phyloP scores from a whole-genome alignment of 2,888 invertebrate genomes.

The Tachystola acroxantha region DNA sequence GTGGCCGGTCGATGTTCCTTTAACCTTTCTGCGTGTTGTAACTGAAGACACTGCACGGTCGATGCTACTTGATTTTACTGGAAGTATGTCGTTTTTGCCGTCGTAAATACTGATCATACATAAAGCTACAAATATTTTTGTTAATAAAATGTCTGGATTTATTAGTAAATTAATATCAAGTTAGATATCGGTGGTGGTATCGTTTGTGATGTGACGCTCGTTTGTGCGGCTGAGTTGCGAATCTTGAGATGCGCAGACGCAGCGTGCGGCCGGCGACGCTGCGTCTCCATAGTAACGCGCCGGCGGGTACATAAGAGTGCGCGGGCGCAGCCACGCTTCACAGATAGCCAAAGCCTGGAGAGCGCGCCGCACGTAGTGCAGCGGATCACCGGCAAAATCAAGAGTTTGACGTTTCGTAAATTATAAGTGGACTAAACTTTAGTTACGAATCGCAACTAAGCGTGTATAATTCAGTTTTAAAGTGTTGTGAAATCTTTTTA shows the following conservation, averaged over 20 bases:
- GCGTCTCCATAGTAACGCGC: conserved; percentile 64
- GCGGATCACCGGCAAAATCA: conserved; percentile 62
- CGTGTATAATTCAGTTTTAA: conserved; percentile 57
- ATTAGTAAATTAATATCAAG: conserved; percentile 1
- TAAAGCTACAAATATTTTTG: conserved; percentile 9
- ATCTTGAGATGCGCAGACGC: conserved; percentile 34
- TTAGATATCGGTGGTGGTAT: conserved; percentile 5
- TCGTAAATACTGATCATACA: conserved; percentile 17
- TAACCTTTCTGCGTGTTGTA: conserved; percentile 64
- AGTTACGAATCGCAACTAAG: conserved; percentile 72
- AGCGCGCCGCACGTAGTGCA: conserved; percentile 73
- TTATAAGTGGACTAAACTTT: conserved; percentile 59
- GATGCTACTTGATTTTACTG: conserved; percentile 16
- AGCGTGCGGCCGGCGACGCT: conserved; percentile 55
- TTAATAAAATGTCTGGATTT: conserved; percentile 13
- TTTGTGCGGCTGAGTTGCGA: not conserved
- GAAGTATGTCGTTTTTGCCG: conserved; percentile 16
- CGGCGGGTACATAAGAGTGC: conserved; percentile 51
- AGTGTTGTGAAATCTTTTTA: conserved; percentile 56
- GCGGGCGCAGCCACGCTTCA: conserved; percentile 38
- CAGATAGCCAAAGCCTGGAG: conserved; percentile 64
- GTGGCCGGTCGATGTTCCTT: conserved; percentile 48
- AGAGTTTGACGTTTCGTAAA: conserved; percentile 74
- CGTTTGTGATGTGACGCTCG: conserved; percentile 14
- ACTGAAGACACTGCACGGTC: conserved; percentile 45